Percentiles rank a stretch among this genome's conserved stretches.
phyloP scores from a whole-genome alignment of 2,888 invertebrate genomes.

The Drosophila robusta region DNA sequence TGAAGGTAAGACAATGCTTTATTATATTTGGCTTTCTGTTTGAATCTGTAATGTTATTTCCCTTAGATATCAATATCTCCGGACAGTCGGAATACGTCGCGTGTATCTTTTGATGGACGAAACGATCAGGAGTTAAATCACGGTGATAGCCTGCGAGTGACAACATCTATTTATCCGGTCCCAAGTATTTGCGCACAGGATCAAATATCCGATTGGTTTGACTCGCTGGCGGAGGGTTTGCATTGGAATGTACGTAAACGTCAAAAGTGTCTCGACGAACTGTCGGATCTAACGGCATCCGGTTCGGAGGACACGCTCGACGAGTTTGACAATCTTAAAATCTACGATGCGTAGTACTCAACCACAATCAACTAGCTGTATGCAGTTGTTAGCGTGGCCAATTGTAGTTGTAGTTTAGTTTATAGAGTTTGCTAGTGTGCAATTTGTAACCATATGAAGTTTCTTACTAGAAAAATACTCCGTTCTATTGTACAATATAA shows the following conservation, averaged over 20 bases:
- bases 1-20: conserved; percentile 91
- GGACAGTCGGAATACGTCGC: conserved; percentile 96
- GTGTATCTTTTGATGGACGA: conserved; percentile 99
- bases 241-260: conserved; percentile 99
- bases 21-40: conserved; percentile 86
- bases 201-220: conserved; percentile 99
- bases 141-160: conserved; percentile 97
- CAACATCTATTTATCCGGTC: conserved; percentile 98
- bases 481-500: conserved; percentile 57
- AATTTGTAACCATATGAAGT: conserved; percentile 47
- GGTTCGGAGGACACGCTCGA: conserved; percentile 93
- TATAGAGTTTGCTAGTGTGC: conserved; percentile 45
- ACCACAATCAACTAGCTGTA: conserved; percentile 85
- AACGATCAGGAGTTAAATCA: conserved; percentile 96
- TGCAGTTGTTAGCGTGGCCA: conserved; percentile 95
- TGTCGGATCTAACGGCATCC: conserved; percentile 87
- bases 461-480: conserved; percentile 66
- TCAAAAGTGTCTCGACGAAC: conserved; percentile 93
- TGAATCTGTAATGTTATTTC: background rate
- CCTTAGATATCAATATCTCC: conserved; percentile 93
- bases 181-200: conserved; percentile 98
- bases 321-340: conserved; percentile 87
- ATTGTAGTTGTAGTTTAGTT: conserved; percentile 86
- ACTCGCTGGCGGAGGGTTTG: conserved; percentile 96
- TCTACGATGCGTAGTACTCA: conserved; percentile 61